A percentile compares a stretch with the other conserved stretches of the same genome.
Conservation (phyloP, 23 tunicate species). For the Styela clava region DNA sequence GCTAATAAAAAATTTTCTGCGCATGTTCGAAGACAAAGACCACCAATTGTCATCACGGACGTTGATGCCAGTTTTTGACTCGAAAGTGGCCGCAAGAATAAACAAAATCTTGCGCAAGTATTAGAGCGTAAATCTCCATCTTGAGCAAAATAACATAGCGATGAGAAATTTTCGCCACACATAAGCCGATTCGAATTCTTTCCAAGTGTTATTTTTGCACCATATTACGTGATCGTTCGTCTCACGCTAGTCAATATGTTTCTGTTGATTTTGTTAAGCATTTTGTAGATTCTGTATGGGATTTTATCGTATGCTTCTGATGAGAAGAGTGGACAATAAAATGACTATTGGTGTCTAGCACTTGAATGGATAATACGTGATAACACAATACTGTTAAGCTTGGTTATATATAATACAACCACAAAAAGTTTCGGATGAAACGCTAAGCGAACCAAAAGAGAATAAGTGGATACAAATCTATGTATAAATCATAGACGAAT, state of each 20-base stretch:
- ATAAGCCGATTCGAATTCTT: background rate
- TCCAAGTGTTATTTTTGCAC: background rate
- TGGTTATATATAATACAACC: too few relatives aligned
- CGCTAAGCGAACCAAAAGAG: too few relatives aligned
- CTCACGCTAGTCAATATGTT: slow-evolving; percentile 13
- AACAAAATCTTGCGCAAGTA: slow-evolving; percentile 4
- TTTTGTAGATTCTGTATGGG: background rate
- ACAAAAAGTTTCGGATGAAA: too few relatives aligned
- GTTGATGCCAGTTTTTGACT: background rate
- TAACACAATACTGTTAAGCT: too few relatives aligned
- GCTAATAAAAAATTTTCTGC: too few relatives aligned
- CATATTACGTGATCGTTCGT: background rate
- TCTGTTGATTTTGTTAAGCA: slow-evolving; percentile 21
- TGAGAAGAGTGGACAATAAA: background rate
- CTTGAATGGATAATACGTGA: background rate
- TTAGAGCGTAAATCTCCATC: slow-evolving; percentile 11
- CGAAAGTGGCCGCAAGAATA: background rate
- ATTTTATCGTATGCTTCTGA: background rate
- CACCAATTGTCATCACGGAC: background rate
- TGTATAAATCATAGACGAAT: too few relatives aligned
- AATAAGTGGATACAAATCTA: too few relatives aligned
- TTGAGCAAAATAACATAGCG: slow-evolving; percentile 1
- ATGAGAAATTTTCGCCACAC: background rate
- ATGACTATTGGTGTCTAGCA: background rate
- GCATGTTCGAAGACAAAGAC: too few relatives aligned